These are phyloP conservation scores for Teleogryllus occipitalis DNA, from an alignment of 1,140 invertebrate genomes.

Conservation along the genomic window DNA sequence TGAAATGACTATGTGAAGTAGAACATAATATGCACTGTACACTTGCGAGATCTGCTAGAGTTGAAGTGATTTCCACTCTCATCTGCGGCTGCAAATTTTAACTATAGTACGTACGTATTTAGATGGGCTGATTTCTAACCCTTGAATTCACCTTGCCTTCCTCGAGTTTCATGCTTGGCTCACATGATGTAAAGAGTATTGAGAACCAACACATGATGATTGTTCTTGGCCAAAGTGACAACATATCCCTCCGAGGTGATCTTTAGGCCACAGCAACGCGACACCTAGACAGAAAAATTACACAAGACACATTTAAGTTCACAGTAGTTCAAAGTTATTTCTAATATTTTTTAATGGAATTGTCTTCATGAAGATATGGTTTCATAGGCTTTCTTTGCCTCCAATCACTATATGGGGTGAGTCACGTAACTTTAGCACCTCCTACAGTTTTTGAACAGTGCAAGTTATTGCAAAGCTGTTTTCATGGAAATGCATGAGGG, in stretches of 20 bases:
- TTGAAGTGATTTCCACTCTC: constrained; percentile 8
- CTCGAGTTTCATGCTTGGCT: constrained; percentile 27
- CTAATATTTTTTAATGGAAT: too few relatives aligned
- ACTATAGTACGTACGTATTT: constrained; percentile 12
- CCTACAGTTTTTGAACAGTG: too few relatives aligned
- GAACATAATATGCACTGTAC: constrained; percentile 14
- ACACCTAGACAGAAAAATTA: constrained; percentile 56
- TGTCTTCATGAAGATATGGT: too few relatives aligned
- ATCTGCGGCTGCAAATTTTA: background rate
- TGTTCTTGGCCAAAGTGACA: constrained; percentile 95
- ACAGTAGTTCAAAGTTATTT: too few relatives aligned
- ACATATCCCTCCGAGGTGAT: constrained; percentile 94
- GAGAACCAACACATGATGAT: constrained; percentile 93
- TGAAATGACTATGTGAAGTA: constrained; percentile 15
- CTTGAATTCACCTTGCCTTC: background rate
- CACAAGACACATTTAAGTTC: background rate
- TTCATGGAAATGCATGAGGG: too few relatives aligned
- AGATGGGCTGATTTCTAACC: background rate
- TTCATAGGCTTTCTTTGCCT: too few relatives aligned
- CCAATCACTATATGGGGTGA: too few relatives aligned
- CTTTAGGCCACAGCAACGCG: constrained; percentile 92
- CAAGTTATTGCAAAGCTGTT: too few relatives aligned
- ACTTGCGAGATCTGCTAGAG: constrained; percentile 16
- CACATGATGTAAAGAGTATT: constrained; percentile 90
- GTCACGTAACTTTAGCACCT: too few relatives aligned